Conservation (phyloP, 1,140 invertebrate species). For the Anoplophora glabripennis region DNA sequence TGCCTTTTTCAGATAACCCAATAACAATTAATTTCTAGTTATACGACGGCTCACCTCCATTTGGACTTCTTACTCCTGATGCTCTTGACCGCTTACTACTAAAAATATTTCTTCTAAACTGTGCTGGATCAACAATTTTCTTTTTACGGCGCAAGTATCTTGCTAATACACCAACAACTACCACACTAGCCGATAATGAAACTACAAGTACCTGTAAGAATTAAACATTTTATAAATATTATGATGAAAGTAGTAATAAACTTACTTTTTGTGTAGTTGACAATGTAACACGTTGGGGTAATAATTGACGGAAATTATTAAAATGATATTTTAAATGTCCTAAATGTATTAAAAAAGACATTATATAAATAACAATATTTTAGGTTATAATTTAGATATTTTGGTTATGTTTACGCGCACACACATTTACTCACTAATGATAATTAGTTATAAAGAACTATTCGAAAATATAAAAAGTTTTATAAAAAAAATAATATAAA, state of each 20-base stretch:
- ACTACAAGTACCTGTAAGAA: slow-evolving; percentile 50
- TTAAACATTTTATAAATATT: not conserved
- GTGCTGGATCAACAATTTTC: slow-evolving; percentile 50
- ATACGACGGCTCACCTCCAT: slow-evolving; percentile 52
- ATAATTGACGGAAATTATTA: slow-evolving; percentile 32
- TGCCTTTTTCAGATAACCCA: not conserved
- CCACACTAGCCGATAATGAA: slow-evolving; percentile 55
- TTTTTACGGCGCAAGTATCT: slow-evolving; percentile 58
- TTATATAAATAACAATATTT: slow-evolving; percentile 27
- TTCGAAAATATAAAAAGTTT: not conserved
- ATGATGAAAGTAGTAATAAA: not conserved
- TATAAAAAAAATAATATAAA: slow-evolving; percentile 21
- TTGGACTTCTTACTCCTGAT: slow-evolving; percentile 62
- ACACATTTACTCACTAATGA: not conserved
- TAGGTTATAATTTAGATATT: slow-evolving; percentile 22
- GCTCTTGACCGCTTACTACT: slow-evolving; percentile 54
- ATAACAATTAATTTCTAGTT: not conserved
- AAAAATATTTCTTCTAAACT: slow-evolving; percentile 16
- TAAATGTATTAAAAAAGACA: slow-evolving; percentile 45
- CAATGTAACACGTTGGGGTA: slow-evolving; percentile 35
- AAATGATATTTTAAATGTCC: slow-evolving; percentile 37
- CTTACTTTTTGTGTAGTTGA: slow-evolving; percentile 46
- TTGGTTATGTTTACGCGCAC: slow-evolving; percentile 13
- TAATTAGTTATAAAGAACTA: slow-evolving; percentile 6
- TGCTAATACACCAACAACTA: slow-evolving; percentile 60